Conservation (phyloP, 1,140 invertebrate genomes). For the Drosophila oshimai region DNA sequence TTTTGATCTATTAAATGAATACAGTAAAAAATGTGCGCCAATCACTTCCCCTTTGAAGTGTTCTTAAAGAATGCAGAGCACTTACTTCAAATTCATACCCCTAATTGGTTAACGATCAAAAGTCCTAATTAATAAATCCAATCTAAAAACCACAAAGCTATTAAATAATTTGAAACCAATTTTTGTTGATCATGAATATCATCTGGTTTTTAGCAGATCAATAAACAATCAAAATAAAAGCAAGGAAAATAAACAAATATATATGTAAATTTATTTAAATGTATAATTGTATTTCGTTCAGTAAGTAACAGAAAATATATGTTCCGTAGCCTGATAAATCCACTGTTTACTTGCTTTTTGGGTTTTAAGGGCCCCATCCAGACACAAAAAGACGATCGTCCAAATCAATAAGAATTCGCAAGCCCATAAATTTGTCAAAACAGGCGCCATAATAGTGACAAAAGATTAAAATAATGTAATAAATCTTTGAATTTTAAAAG, state of each 20-base stretch:
- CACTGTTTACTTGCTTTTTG: conserved; percentile 31
- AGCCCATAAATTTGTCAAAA: conserved; percentile 52
- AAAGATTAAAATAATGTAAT: conserved; percentile 71
- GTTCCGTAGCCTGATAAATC: conserved; percentile 40
- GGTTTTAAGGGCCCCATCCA: conserved; percentile 5
- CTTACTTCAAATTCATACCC: neutral
- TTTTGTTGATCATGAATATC: conserved; percentile 33
- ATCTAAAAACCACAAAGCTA: conserved; percentile 15
- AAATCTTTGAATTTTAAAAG: conserved; percentile 50
- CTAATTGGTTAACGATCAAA: conserved; percentile 11
- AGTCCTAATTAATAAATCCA: neutral
- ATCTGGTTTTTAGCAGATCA: conserved; percentile 24
- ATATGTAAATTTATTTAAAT: conserved; percentile 12
- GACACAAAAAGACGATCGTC: neutral
- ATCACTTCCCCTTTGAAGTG: conserved; percentile 9
- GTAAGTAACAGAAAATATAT: conserved; percentile 19
- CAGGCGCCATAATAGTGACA: conserved; percentile 57
- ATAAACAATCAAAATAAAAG: conserved; percentile 2
- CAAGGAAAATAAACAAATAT: neutral
- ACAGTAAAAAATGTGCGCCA: neutral
- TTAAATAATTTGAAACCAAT: conserved; percentile 24
- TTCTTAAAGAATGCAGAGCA: neutral
- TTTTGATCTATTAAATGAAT: conserved; percentile 3
- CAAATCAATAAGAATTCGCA: neutral
- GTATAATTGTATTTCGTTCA: conserved; percentile 11